These are phyloP conservation scores for Drosophila pachea DNA, from an alignment of 1,140 invertebrate species.

Conservation along the genomic window DNA sequence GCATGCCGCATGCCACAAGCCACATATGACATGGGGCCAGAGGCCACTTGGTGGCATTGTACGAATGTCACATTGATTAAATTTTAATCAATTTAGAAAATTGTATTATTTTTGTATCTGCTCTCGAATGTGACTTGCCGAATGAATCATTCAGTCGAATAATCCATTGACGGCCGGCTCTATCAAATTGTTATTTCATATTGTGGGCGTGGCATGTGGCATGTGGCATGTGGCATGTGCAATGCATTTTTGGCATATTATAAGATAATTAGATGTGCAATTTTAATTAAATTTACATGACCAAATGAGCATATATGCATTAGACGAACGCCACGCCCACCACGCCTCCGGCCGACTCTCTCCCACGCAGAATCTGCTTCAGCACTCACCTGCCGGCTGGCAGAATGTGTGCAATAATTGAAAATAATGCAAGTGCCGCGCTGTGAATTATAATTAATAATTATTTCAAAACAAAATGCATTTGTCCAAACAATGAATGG, in stretches of 20 bases:
- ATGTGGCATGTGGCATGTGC: background rate
- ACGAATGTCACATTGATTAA: conserved; percentile 33
- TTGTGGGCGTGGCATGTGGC: conserved; percentile 16
- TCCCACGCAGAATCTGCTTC: background rate
- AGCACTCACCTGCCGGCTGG: background rate
- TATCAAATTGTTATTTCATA: conserved; percentile 46
- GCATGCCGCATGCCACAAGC: conserved; percentile 3
- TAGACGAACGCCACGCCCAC: background rate
- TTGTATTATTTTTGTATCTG: conserved; percentile 37
- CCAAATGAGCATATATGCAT: conserved; percentile 15
- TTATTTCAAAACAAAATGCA: conserved; percentile 63
- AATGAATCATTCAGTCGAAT: conserved; percentile 11
- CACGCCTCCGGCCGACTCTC: background rate
- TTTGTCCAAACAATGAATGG: conserved; percentile 37
- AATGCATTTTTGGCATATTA: conserved; percentile 44
- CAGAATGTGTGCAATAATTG: conserved; percentile 60
- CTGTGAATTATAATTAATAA: conserved; percentile 60
- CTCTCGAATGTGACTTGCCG: conserved; percentile 9
- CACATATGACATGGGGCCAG: background rate
- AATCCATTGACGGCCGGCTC: conserved; percentile 9
- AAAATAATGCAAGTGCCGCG: conserved; percentile 50
- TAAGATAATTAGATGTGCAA: conserved; percentile 65
- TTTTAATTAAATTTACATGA: conserved; percentile 73
- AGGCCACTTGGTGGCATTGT: conserved; percentile 18
- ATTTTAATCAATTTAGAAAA: conserved; percentile 62